phyloP scores from a whole-genome alignment of 2,113 vertebrate species.

The Neodontobutis hainanensis region DNA sequence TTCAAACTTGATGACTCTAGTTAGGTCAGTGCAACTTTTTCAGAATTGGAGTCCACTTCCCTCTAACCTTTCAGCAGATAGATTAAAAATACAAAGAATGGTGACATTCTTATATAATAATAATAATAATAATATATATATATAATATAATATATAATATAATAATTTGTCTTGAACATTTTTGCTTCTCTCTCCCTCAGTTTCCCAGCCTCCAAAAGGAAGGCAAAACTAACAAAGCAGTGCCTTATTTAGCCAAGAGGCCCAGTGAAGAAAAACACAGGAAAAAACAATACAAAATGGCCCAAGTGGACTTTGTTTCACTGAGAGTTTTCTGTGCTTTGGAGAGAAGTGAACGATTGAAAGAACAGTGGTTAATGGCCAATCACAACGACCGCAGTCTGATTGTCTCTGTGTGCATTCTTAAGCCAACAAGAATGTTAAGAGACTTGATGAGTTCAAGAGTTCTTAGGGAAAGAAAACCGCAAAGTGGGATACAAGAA shows the following conservation, averaged over 20 bases:
- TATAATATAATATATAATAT: no score
- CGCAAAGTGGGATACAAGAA: not conserved
- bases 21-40: constrained; percentile 23
- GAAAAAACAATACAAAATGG: constrained; percentile 24
- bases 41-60: constrained; percentile 31
- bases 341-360: constrained; percentile 30
- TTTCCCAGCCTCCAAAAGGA: constrained; percentile 44
- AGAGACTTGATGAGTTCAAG: not conserved
- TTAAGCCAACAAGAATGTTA: constrained; percentile 1
- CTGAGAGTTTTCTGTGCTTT: constrained; percentile 42
- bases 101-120: no score
- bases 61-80: constrained; percentile 47
- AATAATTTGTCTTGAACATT: constrained; percentile 18
- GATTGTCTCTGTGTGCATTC: constrained; percentile 22
- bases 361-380: constrained; percentile 12
- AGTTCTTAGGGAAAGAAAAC: not conserved
- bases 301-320: constrained; percentile 21
- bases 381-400: constrained; percentile 24
- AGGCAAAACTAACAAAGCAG: constrained; percentile 57
- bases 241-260: constrained; percentile 9
- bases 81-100: constrained; percentile 28
- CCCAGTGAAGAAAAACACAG: constrained; percentile 25
- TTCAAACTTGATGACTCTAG: constrained; percentile 28
- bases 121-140: no score
- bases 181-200: constrained; percentile 7